Evolutionary conservation across 2,113 vertebrate genomes (phyloP), one percentile per base, ranked within the genome.

Genomic region (Telmatochromis bifrenatus): DNA sequence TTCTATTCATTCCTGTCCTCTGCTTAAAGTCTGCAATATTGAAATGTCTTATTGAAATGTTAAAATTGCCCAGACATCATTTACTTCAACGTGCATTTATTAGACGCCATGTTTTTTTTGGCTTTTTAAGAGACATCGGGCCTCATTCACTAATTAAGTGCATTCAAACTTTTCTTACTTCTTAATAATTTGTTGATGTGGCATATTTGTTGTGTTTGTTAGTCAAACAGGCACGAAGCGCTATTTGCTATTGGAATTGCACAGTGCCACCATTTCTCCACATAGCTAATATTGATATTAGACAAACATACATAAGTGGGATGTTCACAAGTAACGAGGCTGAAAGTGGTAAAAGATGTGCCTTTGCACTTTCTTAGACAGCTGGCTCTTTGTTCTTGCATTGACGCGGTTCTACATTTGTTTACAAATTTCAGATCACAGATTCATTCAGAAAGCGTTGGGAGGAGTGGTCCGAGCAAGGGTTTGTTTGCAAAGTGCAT

Each of bases 11-110:
- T 88, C 84, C 82, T 84, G 28, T 54, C 65, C 81, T 91, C 79
- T 55, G 84, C 81, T 84, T 68, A 85, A 89, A 87, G 62, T 93
- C 89, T 93, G 89, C 81, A 87, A 88, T 89, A 92, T 91, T 92
- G 85, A 81, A 88, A 70, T 65, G 49, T 85, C 79, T 70, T 37
- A 65, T 37, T 65, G 60, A 65, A 35, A 65, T 65, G 37, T 13
- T 37, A 35, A 65, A 73, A 87, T 51, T 35, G 54, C 15, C 28
- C 73, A 86, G 26, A 89, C 55, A 79, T 85, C 49, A 87, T 89
- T 89, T 85, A 84, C 23, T 47, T 47, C 37, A 58, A 91, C 87
- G 83, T 79, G 47, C 77, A 55, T 91, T 85, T 89, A 54, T 86
- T 53, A 84, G 60, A 83, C 68, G 19, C 45, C 45, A 80, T 3